Base-by-base conservation (phyloP, 2,113 vertebrate species). In the Proteles cristata region DNA sequence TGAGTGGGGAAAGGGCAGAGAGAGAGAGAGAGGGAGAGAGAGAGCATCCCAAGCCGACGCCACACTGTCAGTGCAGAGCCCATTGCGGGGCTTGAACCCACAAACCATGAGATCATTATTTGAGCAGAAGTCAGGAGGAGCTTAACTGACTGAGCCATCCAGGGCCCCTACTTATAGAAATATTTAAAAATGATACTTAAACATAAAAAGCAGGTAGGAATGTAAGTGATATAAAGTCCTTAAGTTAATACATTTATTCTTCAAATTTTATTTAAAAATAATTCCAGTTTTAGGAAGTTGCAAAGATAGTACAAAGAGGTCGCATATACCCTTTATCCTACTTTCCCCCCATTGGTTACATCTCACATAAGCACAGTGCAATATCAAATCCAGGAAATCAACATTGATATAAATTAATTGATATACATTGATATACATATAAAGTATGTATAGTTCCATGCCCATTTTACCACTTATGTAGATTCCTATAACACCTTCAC, bases 101-200 rank as follows among this genome's bases (percentile, higher is more conserved):
- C 58, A 61, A 58, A 61, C 58, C 19, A 61, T 8, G 21, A 61
- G 58, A 61, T 21, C 58, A 23, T 23, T 6, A 61, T 21, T 21
- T 61, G 58, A 8, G 58, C 17, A 17, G 19, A 61, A 61, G 58
- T 61, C 58, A 61, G 58, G 58, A 61, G 58, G 58, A 7, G 21
- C 8, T 61, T 61, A 61, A 61, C 58, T 61, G 21, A 61, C 58
- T 61, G 58, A 61, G 58, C 58, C 58, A 61, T 61, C 58, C 21
- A 61, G 58, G 21, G 58, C 21, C 58, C 58, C 28, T 71, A 21
- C 53, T 74, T 33, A 73, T 48, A 39, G 79, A 92, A 77, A 89
- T 68, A 53, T 86, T 90, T 85, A 2, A 1, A 87, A 76, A 89
- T 90, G 66, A 69, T 35, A 83, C 93, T 86, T 97, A 94, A 95